A percentile compares a stretch with the other conserved stretches of the same genome.
phyloP scores from a whole-genome alignment of 2,797 vertebrate genomes.

The Gobio occitaniae region DNA sequence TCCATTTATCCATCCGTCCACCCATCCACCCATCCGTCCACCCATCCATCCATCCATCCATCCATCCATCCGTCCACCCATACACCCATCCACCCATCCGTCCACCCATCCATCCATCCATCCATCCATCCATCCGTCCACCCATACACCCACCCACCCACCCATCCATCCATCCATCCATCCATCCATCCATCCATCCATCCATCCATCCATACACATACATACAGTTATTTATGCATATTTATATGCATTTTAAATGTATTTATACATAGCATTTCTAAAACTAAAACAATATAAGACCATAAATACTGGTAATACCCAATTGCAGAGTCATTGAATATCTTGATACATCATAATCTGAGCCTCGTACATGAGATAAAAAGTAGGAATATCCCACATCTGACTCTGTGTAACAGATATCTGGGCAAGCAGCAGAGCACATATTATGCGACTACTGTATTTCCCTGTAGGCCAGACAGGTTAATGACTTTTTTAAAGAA shows the following conservation, averaged over 20 bases:
- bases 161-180: too few relatives aligned
- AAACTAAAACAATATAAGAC: not conserved
- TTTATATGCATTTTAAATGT: not conserved
- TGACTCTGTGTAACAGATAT: constrained; percentile 23
- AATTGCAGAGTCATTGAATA: not conserved
- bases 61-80: too few relatives aligned
- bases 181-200: too few relatives aligned
- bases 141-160: too few relatives aligned
- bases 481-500: constrained; percentile 56
- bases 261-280: not conserved
- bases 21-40: too few relatives aligned
- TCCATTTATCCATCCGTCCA: too few relatives aligned
- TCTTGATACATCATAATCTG: not conserved
- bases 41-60: too few relatives aligned
- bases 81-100: too few relatives aligned
- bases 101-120: not conserved
- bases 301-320: not conserved
- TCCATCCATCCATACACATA: too few relatives aligned
- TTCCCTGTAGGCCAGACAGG: constrained; percentile 63
- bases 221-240: not conserved
- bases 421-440: constrained; percentile 31
- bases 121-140: too few relatives aligned
- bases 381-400: constrained; percentile 5
- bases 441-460: constrained; percentile 74
- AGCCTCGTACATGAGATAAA: not conserved